Base-by-base conservation (phyloP, 2,888 invertebrate species). In the Dermolepida albohirtum region DNA sequence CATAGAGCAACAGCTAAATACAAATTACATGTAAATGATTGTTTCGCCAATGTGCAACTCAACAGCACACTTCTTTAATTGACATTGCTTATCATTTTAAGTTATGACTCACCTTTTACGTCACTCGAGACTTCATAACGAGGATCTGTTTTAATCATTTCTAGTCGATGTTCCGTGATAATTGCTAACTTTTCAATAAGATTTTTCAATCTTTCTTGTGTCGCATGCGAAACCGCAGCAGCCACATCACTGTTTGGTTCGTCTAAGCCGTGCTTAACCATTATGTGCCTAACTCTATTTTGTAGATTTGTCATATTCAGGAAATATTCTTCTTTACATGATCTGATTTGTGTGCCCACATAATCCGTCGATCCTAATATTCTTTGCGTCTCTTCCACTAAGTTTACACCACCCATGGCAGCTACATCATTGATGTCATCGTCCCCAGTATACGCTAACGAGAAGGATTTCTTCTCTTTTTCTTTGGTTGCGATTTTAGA, bases 361-460 rank as follows among this genome's bases (percentile, higher is more conserved):
- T 90, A 89, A 77, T 92, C 92, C 16, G 91, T 90, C 6, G 91
- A 88, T n/a, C 92, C 92, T 70, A 98, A 87, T 78, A 98, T 98
- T 82, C 95, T 90, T 82, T 96, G 96, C 41, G 94, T 93, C 84
- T 98, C 98, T 84, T 98, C 98, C 0, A 94, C 94, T 77, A 98
- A 87, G 85, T 98, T 98, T 65, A 98, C 98, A 59, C 98, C 98
- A 72, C 98, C 98, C 98, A 98, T 98, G 8, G 98, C 97, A 34
- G 98, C 97, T 11, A 98, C 98, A 85, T 98, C 98, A 80, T 98
- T 98, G 78, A 98, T 97, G 82, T 98, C 97, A 81, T 97, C 97
- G 79, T 97, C 96, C 49, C 94, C 95, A 71, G 72, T 69, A 55
- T 72, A 68, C 52, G 85, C 84, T 40, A 87, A 86, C 64, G 89